Conservation (phyloP, 2,888 invertebrate genomes). For the Troides oblongomaculatus region DNA sequence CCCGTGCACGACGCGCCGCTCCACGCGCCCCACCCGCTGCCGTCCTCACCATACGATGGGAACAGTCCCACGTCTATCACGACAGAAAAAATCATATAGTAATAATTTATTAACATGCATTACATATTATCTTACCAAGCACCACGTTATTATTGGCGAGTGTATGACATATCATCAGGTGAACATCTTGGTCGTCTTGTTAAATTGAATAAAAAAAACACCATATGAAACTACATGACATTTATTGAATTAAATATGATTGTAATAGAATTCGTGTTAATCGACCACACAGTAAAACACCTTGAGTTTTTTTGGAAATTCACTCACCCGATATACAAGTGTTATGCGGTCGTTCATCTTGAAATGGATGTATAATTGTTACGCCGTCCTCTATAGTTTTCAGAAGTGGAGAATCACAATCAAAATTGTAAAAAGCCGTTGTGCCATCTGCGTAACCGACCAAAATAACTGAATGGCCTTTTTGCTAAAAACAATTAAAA, state of each 20-base stretch:
- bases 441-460: slow-evolving; percentile 85
- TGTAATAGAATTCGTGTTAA: too few species aligned
- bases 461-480: slow-evolving; percentile 76
- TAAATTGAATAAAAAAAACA: too few species aligned
- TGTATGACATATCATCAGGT: too few species aligned
- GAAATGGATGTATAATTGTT: slow-evolving; percentile 77
- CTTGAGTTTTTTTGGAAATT: background rate
- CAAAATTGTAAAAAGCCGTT: slow-evolving; percentile 82
- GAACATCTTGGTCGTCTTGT: too few species aligned
- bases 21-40: slow-evolving; percentile 32
- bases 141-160: too few species aligned
- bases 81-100: background rate
- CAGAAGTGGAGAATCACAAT: slow-evolving; percentile 73
- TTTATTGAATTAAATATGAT: too few species aligned
- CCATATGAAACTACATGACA: too few species aligned
- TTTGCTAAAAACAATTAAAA: slow-evolving; percentile 59
- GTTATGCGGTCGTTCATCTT: slow-evolving; percentile 80
- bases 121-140: too few species aligned
- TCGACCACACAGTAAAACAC: too few species aligned
- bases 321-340: slow-evolving; percentile 79
- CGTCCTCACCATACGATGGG: slow-evolving; percentile 34
- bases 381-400: slow-evolving; percentile 56
- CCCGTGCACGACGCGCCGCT: slow-evolving; percentile 39
- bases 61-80: slow-evolving; percentile 43
- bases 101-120: too few species aligned